Base-by-base conservation (phyloP, 1,140 invertebrate species). In the Habropoda laboriosa region DNA sequence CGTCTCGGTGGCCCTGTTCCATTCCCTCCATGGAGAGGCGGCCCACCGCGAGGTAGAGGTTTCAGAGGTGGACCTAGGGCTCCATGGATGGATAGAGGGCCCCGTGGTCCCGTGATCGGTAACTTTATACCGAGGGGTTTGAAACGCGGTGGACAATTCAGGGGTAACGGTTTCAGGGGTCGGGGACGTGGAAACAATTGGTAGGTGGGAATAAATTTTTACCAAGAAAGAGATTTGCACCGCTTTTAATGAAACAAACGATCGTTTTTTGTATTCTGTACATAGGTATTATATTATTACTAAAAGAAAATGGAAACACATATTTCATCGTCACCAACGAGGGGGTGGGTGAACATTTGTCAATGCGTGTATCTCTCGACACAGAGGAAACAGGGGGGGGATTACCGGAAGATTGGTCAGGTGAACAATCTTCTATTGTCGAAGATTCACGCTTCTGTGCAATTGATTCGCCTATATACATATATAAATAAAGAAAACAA, bases 41-140 rank as follows among this genome's bases (percentile, higher is more conserved):
- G 67, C 35, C 86, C 61, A 42, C 79, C 51, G 1, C 75, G 89
- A 18, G 71, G 86, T 18, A 83, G 91, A 47, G 85, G 86, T 5
- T 91, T 91, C 30, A 89, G 90, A 5, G 89, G 91, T 7, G 88
- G 89, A 6, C 82, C 90, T 3, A 88, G 92, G 7, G 88, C 79
- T 8, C 90, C 91, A 1, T 93, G 92, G 92, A 87, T 89, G 53
- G 92, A 92, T 10, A 86, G 90, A 66, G 88, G 90, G 0, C 89
- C 88, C n/a, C 82, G 91, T 1, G 91, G 88, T 5, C 86, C 85
- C 5, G 76, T 85, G 27, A 61, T 73, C 6, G 85, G 80, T 5
- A 86, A 81, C 35, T 91, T 91, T 13, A 77, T 86, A 3, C 87
- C 89, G 0, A 85, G 92, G 53, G 90, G 89, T 16, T 55, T 87